Percentiles rank a stretch among this genome's conserved stretches.
Conservation (phyloP, 92 coral and sea anemone species). For the Epizoanthus rinbou region DNA sequence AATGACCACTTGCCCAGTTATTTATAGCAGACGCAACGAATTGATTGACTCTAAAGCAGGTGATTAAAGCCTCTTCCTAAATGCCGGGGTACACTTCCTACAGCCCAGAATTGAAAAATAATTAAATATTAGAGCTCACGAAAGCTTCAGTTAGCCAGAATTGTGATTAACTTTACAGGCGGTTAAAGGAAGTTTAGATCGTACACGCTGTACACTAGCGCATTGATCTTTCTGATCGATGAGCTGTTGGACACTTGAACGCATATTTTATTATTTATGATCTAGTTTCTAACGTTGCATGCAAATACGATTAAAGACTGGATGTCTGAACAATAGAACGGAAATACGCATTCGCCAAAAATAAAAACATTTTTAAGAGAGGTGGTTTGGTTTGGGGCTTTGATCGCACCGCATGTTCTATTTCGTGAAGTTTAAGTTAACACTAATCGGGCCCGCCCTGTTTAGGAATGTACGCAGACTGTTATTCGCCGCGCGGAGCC, state of each 20-base stretch:
- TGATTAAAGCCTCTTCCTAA: slow-evolving; percentile 34
- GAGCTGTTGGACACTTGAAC: not conserved
- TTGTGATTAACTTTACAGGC: no score
- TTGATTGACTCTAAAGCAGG: slow-evolving; percentile 38
- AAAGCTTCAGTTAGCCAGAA: slow-evolving; percentile 2
- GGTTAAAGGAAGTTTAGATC: no score
- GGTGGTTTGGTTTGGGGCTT: not conserved
- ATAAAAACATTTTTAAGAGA: slow-evolving; percentile 15
- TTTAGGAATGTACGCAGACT: slow-evolving; percentile 4
- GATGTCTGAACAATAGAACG: slow-evolving; percentile 12
- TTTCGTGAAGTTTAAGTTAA: slow-evolving; percentile 4
- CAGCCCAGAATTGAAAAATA: slow-evolving; percentile 1
- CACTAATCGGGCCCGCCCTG: slow-evolving; percentile 21
- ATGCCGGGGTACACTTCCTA: slow-evolving; percentile 26
- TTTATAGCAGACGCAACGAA: slow-evolving; percentile 20
- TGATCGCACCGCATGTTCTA: slow-evolving; percentile 7
- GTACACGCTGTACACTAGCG: not conserved
- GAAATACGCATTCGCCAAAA: slow-evolving; percentile 45
- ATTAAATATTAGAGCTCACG: slow-evolving; percentile 14
- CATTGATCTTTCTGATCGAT: not conserved
- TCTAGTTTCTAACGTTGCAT: not conserved
- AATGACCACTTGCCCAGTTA: slow-evolving; percentile 27
- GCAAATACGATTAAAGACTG: slow-evolving; percentile 8
- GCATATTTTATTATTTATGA: not conserved
- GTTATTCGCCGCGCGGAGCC: not conserved